These are phyloP conservation scores for Eptatretus burgeri DNA, from an alignment of 2,113 vertebrate species.

Conservation along the genomic window DNA sequence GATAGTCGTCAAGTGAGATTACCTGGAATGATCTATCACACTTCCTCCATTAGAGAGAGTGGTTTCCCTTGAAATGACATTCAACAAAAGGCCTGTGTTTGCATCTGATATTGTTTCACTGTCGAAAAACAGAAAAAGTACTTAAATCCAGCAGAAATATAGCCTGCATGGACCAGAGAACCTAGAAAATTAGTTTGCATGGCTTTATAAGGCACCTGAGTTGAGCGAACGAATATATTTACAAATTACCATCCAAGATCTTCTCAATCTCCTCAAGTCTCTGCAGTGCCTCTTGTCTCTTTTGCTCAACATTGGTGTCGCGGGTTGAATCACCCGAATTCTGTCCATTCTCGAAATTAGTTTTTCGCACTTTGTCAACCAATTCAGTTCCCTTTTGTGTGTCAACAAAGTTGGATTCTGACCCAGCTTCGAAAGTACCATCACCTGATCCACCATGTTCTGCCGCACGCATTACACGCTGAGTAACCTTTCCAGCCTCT, in stretches of 20 bases:
- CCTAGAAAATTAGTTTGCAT: no score
- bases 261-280: conserved; percentile 93
- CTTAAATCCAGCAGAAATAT: no score
- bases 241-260: conserved; percentile 40
- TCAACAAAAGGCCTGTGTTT: no score
- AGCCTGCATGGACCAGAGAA: no score
- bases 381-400: not conserved
- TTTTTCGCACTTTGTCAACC: conserved; percentile 14
- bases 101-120: no score
- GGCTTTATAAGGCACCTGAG: no score
- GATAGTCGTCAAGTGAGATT: no score
- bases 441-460: conserved; percentile 14
- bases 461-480: conserved; percentile 13
- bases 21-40: no score
- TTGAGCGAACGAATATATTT: not conserved
- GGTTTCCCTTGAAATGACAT: no score
- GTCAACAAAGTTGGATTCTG: not conserved
- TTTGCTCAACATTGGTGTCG: conserved; percentile 78
- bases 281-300: conserved; percentile 72
- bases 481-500: conserved; percentile 16
- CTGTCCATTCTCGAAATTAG: conserved; percentile 24
- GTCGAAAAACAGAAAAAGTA: no score
- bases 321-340: conserved; percentile 50
- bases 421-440: not conserved
- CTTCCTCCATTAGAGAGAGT: no score